Percentiles rank a stretch among this genome's conserved stretches.
Conservation (phyloP, 2,797 vertebrate genomes). For the Erethizon dorsatum region DNA sequence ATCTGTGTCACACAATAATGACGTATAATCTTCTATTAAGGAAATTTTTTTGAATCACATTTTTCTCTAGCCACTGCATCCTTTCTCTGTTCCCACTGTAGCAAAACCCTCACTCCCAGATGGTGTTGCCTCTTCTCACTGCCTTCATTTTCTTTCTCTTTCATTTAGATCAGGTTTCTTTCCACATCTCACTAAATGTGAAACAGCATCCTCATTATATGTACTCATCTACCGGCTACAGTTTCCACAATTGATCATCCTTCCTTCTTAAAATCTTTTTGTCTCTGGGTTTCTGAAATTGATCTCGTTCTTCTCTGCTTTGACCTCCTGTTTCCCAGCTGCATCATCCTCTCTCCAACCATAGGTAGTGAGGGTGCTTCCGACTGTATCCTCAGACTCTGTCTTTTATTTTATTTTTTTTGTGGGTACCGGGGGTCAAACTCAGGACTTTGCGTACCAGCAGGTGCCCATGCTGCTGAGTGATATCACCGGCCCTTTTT, state of each 20-base stretch:
- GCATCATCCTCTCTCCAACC: background rate
- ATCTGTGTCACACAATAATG: background rate
- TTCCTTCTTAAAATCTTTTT: background rate
- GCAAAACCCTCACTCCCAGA: background rate
- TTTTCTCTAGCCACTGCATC: background rate
- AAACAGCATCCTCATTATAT: background rate
- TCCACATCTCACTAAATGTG: background rate
- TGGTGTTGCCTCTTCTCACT: background rate
- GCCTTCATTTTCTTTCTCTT: background rate
- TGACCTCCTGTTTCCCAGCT: background rate
- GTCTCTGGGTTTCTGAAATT: background rate
- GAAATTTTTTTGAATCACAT: background rate
- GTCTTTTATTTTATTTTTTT: background rate
- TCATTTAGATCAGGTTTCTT: background rate
- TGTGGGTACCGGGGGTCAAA: too few relatives aligned
- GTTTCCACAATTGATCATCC: background rate
- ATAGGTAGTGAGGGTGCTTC: background rate
- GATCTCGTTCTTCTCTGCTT: background rate
- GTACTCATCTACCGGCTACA: background rate
- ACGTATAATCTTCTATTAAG: background rate
- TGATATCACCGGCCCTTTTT: too few relatives aligned
- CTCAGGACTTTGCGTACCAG: too few relatives aligned
- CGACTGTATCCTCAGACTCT: background rate
- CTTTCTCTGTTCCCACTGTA: background rate
- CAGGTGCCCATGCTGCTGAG: too few relatives aligned